Base-by-base conservation (phyloP, 2,888 invertebrate species). In the Oxyteleia sp. region DNA sequence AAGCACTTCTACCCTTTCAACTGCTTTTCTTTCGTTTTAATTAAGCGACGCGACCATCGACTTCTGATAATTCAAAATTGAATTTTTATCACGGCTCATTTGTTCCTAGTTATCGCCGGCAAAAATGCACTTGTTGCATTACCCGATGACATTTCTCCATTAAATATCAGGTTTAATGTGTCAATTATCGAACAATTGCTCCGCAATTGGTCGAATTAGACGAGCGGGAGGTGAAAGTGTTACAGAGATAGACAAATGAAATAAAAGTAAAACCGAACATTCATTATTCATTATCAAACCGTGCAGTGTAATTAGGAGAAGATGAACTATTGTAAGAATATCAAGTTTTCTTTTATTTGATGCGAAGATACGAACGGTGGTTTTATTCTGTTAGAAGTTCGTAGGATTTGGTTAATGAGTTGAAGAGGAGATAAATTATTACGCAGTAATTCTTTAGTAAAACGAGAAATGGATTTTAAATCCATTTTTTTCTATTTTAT, bases 11-110 rank as follows among this genome's bases (percentile, higher is more conserved):
- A n/a, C n/a, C n/a, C n/a, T n/a, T n/a, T n/a, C n/a, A n/a, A n/a
- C n/a, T n/a, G n/a, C 69, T 69, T 71, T 79, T 45, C 20, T 61
- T 59, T 72, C 23, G 66, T 75, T 63, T 41, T 41, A 59, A 41
- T 0, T 16, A 57, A 1, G 18, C 4, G 11, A 23, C 49, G 26
- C 2, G 13, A 26, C 23, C 1, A 43, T 35, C 38, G 13, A 15
- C 35, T 49, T 35, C 18, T 49, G 13, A 38, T 26, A 49, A 49
- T 23, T 49, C 20, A 64, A 8, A 18, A n/a, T 20, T 49, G 23
- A 49, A 49, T 23, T 13, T 23, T 3, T 23, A 13, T 32, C n/a
- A n/a, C n/a, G n/a, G 23, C 23, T 23, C 23, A 23, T 23, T 63
- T n/a, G n/a, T 32, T 63, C n/a, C 32, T 47, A 18, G 11, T 64